These are phyloP conservation scores for Stenurella melanura DNA, from an alignment of 2,888 invertebrate genomes.

Conservation along the genomic window DNA sequence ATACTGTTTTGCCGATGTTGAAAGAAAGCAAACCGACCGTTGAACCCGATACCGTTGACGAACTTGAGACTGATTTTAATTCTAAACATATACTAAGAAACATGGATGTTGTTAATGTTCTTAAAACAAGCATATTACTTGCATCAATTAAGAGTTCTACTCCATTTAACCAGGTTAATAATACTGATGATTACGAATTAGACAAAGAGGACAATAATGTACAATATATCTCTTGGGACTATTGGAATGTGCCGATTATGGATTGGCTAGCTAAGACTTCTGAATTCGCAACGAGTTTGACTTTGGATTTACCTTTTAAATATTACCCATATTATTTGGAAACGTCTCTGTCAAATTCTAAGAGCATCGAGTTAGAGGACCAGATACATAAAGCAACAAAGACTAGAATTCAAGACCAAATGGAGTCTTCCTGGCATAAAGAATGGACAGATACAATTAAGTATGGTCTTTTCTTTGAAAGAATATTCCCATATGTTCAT, in stretches of 20 bases:
- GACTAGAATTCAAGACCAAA: conserved; percentile 70
- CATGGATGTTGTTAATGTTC: conserved; percentile 66
- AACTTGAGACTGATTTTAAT: conserved; percentile 48
- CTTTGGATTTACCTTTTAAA: conserved; percentile 49
- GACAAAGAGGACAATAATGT: conserved; percentile 49
- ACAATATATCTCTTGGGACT: conserved; percentile 69
- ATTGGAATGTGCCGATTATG: conserved; percentile 71
- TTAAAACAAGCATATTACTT: conserved; percentile 69
- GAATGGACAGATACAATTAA: conserved; percentile 70
- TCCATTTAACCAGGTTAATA: conserved; percentile 34
- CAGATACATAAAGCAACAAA: conserved; percentile 70
- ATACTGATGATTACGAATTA: conserved; percentile 39
- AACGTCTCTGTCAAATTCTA: conserved; percentile 62
- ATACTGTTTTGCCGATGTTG: background rate
- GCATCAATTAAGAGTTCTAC: conserved; percentile 63
- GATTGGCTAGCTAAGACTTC: conserved; percentile 70
- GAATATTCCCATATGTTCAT: conserved; percentile 45
- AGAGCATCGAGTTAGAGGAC: conserved; percentile 67
- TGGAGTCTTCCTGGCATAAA: conserved; percentile 71
- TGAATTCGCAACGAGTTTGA: conserved; percentile 60
- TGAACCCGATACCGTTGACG: conserved; percentile 24
- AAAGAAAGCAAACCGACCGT: background rate
- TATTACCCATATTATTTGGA: conserved; percentile 60
- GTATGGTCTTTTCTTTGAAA: conserved; percentile 47
- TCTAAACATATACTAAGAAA: conserved; percentile 42